Percentiles rank a stretch among this genome's conserved stretches.
Evolutionary conservation across 1,140 invertebrate genomes (phyloP).

Genomic region (Drosophila orosa): DNA sequence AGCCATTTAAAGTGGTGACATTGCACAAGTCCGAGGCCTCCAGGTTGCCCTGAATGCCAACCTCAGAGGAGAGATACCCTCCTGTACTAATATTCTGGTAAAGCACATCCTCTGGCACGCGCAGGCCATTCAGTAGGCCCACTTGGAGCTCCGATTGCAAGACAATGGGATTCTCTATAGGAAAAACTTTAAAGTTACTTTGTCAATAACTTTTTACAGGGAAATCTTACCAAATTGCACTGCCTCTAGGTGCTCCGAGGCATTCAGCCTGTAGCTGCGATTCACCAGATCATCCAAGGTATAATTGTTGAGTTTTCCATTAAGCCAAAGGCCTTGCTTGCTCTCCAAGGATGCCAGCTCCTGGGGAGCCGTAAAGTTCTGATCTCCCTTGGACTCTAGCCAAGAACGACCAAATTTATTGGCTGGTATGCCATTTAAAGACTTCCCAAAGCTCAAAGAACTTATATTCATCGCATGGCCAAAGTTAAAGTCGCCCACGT

Average conservation of each 20-base stretch:
- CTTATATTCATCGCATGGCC: constrained; percentile 69
- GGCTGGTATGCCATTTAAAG: constrained; percentile 69
- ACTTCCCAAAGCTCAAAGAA: constrained; percentile 52
- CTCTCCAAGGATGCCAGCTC: constrained; percentile 61
- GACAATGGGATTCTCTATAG: constrained; percentile 73
- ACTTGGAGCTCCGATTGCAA: constrained; percentile 53
- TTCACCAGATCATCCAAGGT: constrained; percentile 71
- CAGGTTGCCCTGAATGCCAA: constrained; percentile 45
- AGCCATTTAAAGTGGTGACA: constrained; percentile 45
- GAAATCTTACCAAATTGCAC: constrained; percentile 80
- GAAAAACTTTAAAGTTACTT: not conserved
- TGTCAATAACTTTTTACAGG: not conserved
- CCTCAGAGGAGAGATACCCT: constrained; percentile 18
- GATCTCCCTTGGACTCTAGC: constrained; percentile 57
- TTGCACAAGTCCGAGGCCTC: constrained; percentile 37
- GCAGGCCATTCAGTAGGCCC: constrained; percentile 57
- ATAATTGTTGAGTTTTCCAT: constrained; percentile 78
- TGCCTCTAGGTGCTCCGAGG: constrained; percentile 67
- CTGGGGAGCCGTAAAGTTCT: constrained; percentile 70
- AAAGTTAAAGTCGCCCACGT: constrained; percentile 78
- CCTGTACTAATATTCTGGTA: constrained; percentile 17
- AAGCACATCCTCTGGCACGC: constrained; percentile 69
- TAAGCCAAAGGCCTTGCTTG: constrained; percentile 58
- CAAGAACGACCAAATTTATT: constrained; percentile 63
- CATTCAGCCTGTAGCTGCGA: constrained; percentile 83